These are phyloP conservation scores for Amphilophus citrinellus DNA, from an alignment of 2,113 vertebrate genomes.

Conservation along the genomic window DNA sequence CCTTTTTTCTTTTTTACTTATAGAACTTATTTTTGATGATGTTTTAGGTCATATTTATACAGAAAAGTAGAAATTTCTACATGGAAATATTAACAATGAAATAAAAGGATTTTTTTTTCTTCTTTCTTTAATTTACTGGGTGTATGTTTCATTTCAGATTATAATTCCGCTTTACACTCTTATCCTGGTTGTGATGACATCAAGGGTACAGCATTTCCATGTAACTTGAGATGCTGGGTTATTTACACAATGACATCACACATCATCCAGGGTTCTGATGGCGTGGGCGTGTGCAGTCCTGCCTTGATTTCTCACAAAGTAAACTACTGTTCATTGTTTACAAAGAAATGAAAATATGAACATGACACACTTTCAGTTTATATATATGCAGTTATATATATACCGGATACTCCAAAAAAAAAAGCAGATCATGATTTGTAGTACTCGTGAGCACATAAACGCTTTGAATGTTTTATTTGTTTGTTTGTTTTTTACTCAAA, in stretches of 20 bases:
- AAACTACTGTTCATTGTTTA: background rate
- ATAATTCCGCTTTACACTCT: background rate
- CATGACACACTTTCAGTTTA: background rate
- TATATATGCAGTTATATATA: too few relatives aligned
- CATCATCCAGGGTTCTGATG: background rate
- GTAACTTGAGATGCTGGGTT: background rate
- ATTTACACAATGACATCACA: background rate
- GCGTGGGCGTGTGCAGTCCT: background rate
- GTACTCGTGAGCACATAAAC: background rate
- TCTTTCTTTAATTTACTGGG: too few relatives aligned
- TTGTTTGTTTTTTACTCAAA: background rate
- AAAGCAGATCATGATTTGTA: background rate
- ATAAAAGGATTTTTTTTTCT: background rate
- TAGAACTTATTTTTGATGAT: background rate
- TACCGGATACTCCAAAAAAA: background rate
- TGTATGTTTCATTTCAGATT: background rate
- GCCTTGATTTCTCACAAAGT: background rate
- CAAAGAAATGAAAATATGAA: background rate
- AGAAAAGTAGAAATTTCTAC: background rate
- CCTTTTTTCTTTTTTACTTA: background rate
- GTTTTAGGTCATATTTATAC: background rate
- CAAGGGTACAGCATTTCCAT: constrained; percentile 4
- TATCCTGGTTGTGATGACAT: background rate
- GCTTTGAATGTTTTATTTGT: background rate
- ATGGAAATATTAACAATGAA: background rate